Evolutionary conservation across 2,797 vertebrate species (phyloP).

Genomic region (Typhlichthys subterraneus): DNA sequence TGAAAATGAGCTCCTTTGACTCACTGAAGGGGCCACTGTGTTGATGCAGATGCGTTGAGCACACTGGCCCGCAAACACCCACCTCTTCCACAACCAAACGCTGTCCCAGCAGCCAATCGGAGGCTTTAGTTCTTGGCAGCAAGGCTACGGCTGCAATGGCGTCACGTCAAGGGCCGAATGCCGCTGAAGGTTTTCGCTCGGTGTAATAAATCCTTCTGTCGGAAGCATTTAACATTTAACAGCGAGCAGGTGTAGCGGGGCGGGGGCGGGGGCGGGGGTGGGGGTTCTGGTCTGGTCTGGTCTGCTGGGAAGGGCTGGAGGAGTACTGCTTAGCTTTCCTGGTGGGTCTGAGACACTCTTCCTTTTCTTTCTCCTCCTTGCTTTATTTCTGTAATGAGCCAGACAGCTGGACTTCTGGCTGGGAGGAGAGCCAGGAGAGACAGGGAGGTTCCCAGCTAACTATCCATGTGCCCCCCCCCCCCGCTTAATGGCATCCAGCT

Average conservation of each 20-base stretch:
- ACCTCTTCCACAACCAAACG: conserved; percentile 47
- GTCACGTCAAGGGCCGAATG: conserved; percentile 35
- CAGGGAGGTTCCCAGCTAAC: conserved; percentile 34
- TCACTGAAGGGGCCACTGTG: conserved; percentile 40
- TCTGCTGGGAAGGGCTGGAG: conserved; percentile 9
- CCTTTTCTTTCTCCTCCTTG: neutral
- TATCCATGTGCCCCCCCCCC: conserved; percentile 38
- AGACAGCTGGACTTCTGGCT: conserved; percentile 80
- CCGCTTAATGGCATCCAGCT: conserved; percentile 41
- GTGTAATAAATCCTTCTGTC: conserved; percentile 19
- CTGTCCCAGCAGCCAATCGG: conserved; percentile 38
- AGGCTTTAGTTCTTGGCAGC: conserved; percentile 20
- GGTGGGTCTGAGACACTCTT: conserved; percentile 34
- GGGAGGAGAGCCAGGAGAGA: conserved; percentile 48
- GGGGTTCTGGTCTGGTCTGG: neutral
- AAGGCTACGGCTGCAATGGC: conserved; percentile 34
- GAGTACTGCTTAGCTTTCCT: conserved; percentile 38
- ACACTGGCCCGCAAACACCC: conserved; percentile 44
- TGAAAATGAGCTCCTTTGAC: conserved; percentile 31
- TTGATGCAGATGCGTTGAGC: conserved; percentile 44
- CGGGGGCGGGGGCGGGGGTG: too few relatives aligned
- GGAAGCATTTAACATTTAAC: conserved; percentile 35
- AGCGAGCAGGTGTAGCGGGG: conserved; percentile 14
- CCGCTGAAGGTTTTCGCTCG: conserved; percentile 19
- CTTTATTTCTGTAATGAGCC: conserved; percentile 52